Percentiles rank a stretch among this genome's conserved stretches.
phyloP scores from a whole-genome alignment of 2,113 vertebrate species.

The Chelonoidis abingdonii region DNA sequence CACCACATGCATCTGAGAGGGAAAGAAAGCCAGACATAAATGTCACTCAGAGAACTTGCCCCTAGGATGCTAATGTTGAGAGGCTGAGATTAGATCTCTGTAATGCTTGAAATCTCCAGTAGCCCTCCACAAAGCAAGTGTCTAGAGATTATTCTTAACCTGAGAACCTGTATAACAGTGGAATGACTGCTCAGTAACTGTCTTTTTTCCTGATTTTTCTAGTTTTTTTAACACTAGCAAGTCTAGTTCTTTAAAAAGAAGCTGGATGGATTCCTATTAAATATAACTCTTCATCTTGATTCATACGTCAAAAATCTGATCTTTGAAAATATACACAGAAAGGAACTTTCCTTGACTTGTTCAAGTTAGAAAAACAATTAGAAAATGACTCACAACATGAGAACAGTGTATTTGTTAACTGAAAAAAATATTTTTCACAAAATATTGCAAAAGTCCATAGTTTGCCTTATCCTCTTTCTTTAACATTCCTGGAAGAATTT shows the following conservation, averaged over 20 bases:
- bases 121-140: conserved; percentile 1
- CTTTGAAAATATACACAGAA: neutral
- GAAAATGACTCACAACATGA: neutral
- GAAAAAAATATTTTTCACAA: neutral
- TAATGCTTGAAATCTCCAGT: neutral
- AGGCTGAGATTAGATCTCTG: neutral
- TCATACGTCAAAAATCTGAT: neutral
- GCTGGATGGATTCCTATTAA: neutral
- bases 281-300: neutral
- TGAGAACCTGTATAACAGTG: neutral
- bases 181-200: neutral
- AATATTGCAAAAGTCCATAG: neutral
- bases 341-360: neutral
- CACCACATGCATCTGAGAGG: neutral
- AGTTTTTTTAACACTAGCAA: neutral
- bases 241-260: neutral
- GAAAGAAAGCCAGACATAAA: neutral
- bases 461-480: neutral
- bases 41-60: neutral
- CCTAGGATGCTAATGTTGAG: neutral
- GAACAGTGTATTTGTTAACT: neutral
- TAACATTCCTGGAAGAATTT: neutral
- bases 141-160: conserved; percentile 20
- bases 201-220: neutral
- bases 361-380: neutral